A percentile compares a stretch with the other conserved stretches of the same genome.
Conservation (phyloP, 2,113 vertebrate species). For the Ptyas mucosa region DNA sequence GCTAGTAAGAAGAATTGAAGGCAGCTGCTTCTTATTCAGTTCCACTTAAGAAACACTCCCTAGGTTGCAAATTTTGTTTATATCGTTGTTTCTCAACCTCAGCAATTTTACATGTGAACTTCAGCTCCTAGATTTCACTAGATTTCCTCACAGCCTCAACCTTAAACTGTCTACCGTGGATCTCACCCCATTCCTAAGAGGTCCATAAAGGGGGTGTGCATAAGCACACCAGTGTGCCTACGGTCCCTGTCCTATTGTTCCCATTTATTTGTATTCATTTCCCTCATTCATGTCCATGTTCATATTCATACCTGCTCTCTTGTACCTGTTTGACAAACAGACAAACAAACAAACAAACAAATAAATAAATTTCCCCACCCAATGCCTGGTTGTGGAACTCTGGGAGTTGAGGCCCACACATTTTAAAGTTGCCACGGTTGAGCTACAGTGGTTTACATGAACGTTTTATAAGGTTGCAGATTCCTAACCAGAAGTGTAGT, state of each 20-base stretch:
- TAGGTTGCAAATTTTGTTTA: not conserved
- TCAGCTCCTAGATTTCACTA: not conserved
- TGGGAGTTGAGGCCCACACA: not conserved
- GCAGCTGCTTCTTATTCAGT: not conserved
- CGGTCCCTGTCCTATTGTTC: too few species aligned
- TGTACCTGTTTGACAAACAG: too few species aligned
- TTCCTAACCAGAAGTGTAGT: not conserved
- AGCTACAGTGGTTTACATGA: not conserved
- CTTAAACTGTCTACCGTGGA: too few species aligned
- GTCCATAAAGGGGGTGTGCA: too few species aligned
- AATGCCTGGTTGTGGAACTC: not conserved
- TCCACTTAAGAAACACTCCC: not conserved
- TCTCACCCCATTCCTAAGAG: too few species aligned
- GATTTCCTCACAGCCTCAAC: too few species aligned
- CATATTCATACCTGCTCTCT: too few species aligned
- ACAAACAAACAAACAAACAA: too few species aligned
- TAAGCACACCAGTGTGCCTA: too few species aligned
- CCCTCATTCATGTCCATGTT: too few species aligned
- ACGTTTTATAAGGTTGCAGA: not conserved
- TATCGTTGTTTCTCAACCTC: not conserved
- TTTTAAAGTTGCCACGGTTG: not conserved
- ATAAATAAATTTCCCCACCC: not conserved
- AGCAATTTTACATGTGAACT: not conserved
- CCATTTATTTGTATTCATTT: too few species aligned
- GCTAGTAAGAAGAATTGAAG: not conserved